Evolutionary conservation across 2,888 invertebrate species (phyloP).

Genomic region (Tipula confusa): DNA sequence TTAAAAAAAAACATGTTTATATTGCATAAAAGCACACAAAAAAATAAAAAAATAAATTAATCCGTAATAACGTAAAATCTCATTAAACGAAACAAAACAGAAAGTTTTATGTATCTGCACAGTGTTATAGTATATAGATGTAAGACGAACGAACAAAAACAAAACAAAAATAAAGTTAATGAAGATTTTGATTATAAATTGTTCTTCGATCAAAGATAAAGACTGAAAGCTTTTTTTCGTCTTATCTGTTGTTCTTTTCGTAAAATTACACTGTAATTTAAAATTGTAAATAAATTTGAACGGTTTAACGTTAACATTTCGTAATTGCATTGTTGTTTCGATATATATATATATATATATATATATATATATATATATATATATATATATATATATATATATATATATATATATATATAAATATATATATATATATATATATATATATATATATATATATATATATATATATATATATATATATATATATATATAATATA

Average conservation of each 20-base stretch:
- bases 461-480: too few species aligned
- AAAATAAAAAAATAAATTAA: neutral
- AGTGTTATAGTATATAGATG: neutral
- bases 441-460: too few species aligned
- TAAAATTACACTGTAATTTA: neutral
- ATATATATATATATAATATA: too few species aligned
- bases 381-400: too few species aligned
- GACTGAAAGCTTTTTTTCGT: neutral
- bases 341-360: too few species aligned
- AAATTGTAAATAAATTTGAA: neutral
- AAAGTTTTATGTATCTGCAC: neutral
- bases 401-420: too few species aligned
- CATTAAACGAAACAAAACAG: constrained; percentile 1
- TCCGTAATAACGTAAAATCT: neutral
- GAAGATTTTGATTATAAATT: constrained; percentile 20
- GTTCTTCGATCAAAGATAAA: neutral
- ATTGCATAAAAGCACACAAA: neutral
- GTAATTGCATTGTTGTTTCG: too few species aligned
- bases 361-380: too few species aligned
- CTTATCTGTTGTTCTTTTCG: neutral
- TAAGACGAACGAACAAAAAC: neutral
- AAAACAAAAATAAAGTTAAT: neutral
- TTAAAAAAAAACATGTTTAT: neutral
- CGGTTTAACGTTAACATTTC: too few species aligned
- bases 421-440: too few species aligned